phyloP scores from a whole-genome alignment of 2,113 vertebrate genomes.

The Syrrhaptes paradoxus region DNA sequence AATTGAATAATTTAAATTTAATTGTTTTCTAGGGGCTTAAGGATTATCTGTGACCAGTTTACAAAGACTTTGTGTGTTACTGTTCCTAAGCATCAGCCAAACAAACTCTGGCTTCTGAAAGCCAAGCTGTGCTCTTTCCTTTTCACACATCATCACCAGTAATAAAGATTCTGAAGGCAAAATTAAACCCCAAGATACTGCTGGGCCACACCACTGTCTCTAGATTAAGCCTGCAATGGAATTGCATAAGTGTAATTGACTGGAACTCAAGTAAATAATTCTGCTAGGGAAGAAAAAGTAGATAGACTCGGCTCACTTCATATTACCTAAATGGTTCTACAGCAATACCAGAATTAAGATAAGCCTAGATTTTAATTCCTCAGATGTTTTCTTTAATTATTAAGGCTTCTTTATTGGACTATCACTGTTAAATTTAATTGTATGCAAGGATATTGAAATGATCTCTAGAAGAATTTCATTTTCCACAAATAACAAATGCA shows the following conservation, averaged over 20 bases:
- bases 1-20: background rate
- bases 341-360: background rate
- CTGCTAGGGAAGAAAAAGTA: background rate
- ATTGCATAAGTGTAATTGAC: constrained; percentile 15
- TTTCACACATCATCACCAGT: constrained; percentile 8
- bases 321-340: background rate
- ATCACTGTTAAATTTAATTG: background rate
- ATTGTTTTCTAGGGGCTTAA: background rate
- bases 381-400: background rate
- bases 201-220: background rate
- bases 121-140: background rate
- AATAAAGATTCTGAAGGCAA: background rate
- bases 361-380: background rate
- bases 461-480: background rate
- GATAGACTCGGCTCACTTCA: background rate
- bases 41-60: background rate
- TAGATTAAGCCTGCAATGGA: background rate
- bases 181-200: background rate
- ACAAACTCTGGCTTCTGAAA: background rate
- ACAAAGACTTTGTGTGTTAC: background rate
- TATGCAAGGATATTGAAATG: background rate
- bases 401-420: background rate
- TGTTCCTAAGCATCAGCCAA: background rate
- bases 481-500: background rate
- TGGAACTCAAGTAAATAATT: constrained; percentile 26